These are phyloP conservation scores for Drosophila picticornis DNA, from an alignment of 2,888 invertebrate genomes.

Conservation along the genomic window DNA sequence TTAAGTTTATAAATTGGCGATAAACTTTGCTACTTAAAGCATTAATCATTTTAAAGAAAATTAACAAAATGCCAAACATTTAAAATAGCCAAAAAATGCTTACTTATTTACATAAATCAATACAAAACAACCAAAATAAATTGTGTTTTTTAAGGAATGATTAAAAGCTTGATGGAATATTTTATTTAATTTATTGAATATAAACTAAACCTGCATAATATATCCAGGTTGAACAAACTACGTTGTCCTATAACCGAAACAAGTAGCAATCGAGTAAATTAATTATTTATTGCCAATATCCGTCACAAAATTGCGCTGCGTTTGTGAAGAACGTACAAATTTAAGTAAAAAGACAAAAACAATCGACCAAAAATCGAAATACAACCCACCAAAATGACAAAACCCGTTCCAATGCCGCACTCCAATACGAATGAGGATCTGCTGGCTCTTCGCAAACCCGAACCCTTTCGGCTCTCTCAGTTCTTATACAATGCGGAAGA, in stretches of 20 bases:
- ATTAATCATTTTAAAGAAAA: not conserved
- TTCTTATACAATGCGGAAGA: slow-evolving; percentile 87
- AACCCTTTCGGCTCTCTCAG: slow-evolving; percentile 78
- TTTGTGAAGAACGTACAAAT: slow-evolving; percentile 28
- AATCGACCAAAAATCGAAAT: slow-evolving; percentile 10
- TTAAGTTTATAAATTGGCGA: not conserved
- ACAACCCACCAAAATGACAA: slow-evolving; percentile 80
- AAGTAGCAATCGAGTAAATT: slow-evolving; percentile 7
- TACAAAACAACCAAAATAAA: not conserved
- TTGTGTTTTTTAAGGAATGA: not conserved
- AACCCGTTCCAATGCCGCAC: slow-evolving; percentile 72
- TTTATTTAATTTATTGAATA: not conserved
- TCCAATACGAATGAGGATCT: slow-evolving; percentile 80
- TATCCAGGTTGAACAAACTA: slow-evolving; percentile 8
- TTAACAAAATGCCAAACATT: not conserved
- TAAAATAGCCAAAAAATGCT: not conserved
- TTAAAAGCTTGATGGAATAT: not conserved
- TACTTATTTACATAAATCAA: not conserved
- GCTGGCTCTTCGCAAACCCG: slow-evolving; percentile 77
- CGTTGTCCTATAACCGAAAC: not conserved
- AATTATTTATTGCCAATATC: not conserved
- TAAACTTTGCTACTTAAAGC: not conserved
- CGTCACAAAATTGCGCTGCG: slow-evolving; percentile 17
- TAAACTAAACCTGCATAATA: not conserved
- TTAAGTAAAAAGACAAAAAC: slow-evolving; percentile 9